Conservation (phyloP, 2,113 vertebrate species). For the Hippolais icterina region DNA sequence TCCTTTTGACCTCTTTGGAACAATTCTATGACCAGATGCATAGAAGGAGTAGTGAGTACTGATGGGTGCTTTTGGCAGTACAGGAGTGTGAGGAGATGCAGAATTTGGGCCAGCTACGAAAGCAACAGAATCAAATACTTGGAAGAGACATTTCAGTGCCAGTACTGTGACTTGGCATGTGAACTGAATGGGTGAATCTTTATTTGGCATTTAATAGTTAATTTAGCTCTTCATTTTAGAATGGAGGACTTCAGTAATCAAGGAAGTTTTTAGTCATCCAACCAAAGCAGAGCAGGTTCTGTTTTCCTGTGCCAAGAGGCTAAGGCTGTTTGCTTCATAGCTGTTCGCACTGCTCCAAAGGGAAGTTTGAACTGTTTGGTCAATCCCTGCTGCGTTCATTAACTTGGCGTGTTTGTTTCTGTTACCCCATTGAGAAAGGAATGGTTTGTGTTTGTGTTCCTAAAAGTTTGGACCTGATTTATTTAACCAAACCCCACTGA, state of each 20-base stretch:
- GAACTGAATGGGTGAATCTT: background rate
- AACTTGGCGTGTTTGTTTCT: conserved; percentile 42
- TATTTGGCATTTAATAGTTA: background rate
- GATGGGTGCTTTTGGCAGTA: background rate
- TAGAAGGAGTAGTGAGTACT: background rate
- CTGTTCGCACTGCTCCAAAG: background rate
- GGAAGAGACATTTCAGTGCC: background rate
- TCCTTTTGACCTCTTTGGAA: background rate
- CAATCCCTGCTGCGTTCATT: conserved; percentile 44
- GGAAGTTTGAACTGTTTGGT: conserved; percentile 34
- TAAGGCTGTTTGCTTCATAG: background rate
- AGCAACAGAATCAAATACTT: background rate
- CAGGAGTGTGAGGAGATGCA: background rate
- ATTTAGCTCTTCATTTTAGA: background rate
- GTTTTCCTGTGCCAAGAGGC: background rate
- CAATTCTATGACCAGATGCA: background rate
- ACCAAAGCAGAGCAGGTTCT: background rate
- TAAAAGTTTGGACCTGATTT: conserved; percentile 32
- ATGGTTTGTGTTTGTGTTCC: conserved; percentile 40
- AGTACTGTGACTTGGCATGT: background rate
- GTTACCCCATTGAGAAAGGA: conserved; percentile 31
- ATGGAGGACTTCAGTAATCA: background rate
- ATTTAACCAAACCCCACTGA: conserved; percentile 24
- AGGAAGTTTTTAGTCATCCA: background rate
- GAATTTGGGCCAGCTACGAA: background rate